A percentile compares a stretch with the other conserved stretches of the same genome.
These are phyloP conservation scores for Tachuris rubrigastra DNA, from an alignment of 2,113 vertebrate species.

Conservation along the genomic window DNA sequence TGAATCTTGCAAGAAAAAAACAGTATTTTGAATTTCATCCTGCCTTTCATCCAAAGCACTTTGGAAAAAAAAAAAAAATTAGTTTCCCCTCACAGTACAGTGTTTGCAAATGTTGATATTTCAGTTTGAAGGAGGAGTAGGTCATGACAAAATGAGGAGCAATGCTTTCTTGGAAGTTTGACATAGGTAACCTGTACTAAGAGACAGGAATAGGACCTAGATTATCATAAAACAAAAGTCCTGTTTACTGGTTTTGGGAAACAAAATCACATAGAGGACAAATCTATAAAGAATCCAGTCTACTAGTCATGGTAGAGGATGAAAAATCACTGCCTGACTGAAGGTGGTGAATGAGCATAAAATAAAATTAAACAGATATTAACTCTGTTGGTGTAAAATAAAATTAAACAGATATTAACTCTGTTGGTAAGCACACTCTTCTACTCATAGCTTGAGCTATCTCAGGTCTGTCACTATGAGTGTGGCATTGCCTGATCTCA, in stretches of 20 bases:
- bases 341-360: background rate
- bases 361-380: background rate
- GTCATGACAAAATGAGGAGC: background rate
- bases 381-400: background rate
- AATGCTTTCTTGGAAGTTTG: background rate
- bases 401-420: too few relatives aligned
- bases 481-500: too few relatives aligned
- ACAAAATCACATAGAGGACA: background rate
- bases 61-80: background rate
- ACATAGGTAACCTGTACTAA: background rate
- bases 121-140: background rate
- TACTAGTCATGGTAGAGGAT: background rate
- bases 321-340: background rate
- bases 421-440: too few relatives aligned
- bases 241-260: background rate
- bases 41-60: background rate
- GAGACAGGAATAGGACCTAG: background rate
- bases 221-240: background rate
- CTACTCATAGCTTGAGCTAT: too few relatives aligned
- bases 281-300: background rate
- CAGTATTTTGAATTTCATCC: conserved; percentile 42
- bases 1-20: conserved; percentile 13
- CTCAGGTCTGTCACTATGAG: too few relatives aligned
- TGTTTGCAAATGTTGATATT: conserved; percentile 12
- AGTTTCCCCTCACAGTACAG: background rate